Conservation (phyloP, 2,113 vertebrate species). For the Colistium nudipinnis region DNA sequence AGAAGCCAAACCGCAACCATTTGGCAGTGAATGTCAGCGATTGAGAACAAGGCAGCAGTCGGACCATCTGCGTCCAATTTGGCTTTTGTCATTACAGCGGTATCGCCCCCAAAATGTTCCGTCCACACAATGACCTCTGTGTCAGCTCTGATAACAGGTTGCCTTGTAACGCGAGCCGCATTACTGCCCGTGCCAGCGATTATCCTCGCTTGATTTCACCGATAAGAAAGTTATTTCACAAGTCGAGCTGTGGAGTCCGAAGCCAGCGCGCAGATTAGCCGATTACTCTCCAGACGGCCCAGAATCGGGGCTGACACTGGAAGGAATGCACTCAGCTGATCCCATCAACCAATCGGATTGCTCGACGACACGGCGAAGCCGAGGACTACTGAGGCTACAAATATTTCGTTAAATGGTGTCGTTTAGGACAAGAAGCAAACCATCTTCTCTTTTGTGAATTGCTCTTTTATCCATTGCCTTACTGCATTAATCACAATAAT, state of each 20-base stretch:
- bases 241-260: not conserved
- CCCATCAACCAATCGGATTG: not conserved
- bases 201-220: constrained; percentile 26
- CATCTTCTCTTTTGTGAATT: not conserved
- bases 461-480: no score
- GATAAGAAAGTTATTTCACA: constrained; percentile 37
- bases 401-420: no score
- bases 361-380: not conserved
- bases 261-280: constrained; percentile 18
- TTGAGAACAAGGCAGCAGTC: constrained; percentile 34
- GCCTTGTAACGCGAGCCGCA: constrained; percentile 13
- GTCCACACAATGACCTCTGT: constrained; percentile 55
- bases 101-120: constrained; percentile 33
- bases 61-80: constrained; percentile 67
- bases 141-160: constrained; percentile 40
- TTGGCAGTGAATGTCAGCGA: constrained; percentile 30
- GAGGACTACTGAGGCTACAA: not conserved
- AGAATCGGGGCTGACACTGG: not conserved
- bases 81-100: constrained; percentile 29
- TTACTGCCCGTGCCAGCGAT: not conserved
- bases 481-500: not conserved
- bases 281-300: constrained; percentile 14
- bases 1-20: constrained; percentile 16
- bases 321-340: not conserved
- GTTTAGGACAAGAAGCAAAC: not conserved